A percentile compares a stretch with the other conserved stretches of the same genome.
Conservation (phyloP, 2,113 vertebrate genomes). For the Phaethornis superciliosus region DNA sequence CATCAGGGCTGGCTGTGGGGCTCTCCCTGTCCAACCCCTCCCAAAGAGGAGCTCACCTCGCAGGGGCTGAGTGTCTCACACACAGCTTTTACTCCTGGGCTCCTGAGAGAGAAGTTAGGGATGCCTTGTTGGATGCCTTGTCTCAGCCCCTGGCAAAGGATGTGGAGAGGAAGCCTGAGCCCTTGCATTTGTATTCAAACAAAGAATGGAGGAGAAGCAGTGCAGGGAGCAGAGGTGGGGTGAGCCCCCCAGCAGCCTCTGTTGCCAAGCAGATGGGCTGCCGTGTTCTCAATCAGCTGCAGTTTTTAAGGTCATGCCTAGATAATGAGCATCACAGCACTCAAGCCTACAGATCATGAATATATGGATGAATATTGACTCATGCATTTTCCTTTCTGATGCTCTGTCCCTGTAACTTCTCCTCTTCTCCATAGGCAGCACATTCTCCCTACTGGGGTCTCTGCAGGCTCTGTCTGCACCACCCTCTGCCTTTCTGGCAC, state of each 20-base stretch:
- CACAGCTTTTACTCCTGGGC: background rate
- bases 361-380: constrained; percentile 68
- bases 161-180: background rate
- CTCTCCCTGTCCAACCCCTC: background rate
- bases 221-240: constrained; percentile 22
- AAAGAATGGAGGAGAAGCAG: background rate
- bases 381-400: background rate
- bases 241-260: constrained; percentile 42
- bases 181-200: background rate
- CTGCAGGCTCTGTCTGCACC: background rate
- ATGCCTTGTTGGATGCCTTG: background rate
- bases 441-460: background rate
- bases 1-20: background rate
- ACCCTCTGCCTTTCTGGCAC: background rate
- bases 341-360: constrained; percentile 48
- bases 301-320: constrained; percentile 69
- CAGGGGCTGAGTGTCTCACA: background rate
- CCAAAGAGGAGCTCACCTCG: background rate
- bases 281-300: constrained; percentile 62
- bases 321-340: constrained; percentile 59
- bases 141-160: background rate
- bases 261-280: constrained; percentile 61
- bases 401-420: background rate
- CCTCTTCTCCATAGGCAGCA: background rate
- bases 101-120: background rate